Base-by-base conservation (phyloP, 2,113 vertebrate species). In the Morone saxatilis region DNA sequence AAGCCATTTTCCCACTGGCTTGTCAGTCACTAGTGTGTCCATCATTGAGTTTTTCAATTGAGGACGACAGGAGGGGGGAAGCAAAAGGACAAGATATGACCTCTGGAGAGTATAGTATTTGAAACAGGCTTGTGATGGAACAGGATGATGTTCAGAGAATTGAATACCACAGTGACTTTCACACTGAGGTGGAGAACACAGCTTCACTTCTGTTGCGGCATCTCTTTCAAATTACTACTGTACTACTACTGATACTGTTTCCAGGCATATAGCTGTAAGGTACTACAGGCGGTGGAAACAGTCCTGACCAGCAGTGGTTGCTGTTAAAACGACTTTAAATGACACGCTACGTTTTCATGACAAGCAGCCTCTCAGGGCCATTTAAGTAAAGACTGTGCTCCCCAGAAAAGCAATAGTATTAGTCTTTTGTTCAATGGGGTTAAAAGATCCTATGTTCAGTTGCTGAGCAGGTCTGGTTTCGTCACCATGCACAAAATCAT, bases 1-100 rank as follows among this genome's bases (percentile, higher is more conserved):
- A 78, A 86, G 77, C 68, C 68, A 63, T 65, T 87, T 83, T 60
- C 70, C 72, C 83, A 71, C 59, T 10, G 81, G 43, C 66, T 76
- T 80, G 83, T 86, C 90, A 69, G 76, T 86, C 80, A 79, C 41
- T 12, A 17, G 51, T 70, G 65, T 78, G 82, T 89, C 84, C 71
- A 71, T 80, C 53, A 66, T 8, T 54, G 73, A 70, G 61, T 47
- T 80, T 75, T 89, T 74, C 92, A 73, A 79, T 88, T 54, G 71
- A 67, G 73, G 75, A 71, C 5, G 48, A 80, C 68, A 71, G 78
- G 36, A 67, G 80, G 73, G 56, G 54, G 71, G 45, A 25, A 45
- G 48, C 20, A 73, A 85, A 73, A 78, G 84, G 86, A 84, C 72
- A 65, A 51, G 68, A 76, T 75, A 19, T 81, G 83, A 90, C 89